Percentiles rank a stretch among this genome's conserved stretches.
Conservation (phyloP, 2,113 vertebrate species). For the Megaleporinus macrocephalus region DNA sequence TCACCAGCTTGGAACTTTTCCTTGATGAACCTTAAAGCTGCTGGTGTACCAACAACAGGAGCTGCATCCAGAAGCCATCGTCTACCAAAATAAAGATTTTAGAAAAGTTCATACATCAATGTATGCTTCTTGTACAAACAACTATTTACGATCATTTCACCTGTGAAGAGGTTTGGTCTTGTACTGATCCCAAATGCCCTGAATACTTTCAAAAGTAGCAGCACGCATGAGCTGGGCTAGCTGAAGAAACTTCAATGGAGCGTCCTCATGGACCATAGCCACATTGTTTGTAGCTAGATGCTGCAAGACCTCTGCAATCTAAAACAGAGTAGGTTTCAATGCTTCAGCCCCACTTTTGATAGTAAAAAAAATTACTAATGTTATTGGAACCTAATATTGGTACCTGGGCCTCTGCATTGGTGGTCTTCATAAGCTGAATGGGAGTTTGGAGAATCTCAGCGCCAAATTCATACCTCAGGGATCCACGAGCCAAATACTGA, state of each 20-base stretch:
- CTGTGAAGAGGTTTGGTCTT: slow-evolving; percentile 59
- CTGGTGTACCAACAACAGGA: slow-evolving; percentile 70
- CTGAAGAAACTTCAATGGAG: slow-evolving; percentile 78
- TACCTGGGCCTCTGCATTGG: slow-evolving; percentile 72
- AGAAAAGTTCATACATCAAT: background rate
- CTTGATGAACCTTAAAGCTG: slow-evolving; percentile 77
- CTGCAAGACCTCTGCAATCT: slow-evolving; percentile 77
- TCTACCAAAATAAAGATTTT: slow-evolving; percentile 61
- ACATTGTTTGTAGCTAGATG: slow-evolving; percentile 75
- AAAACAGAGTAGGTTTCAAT: slow-evolving; percentile 5
- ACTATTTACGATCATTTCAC: slow-evolving; percentile 48
- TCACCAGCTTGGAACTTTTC: slow-evolving; percentile 73
- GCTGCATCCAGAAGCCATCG: slow-evolving; percentile 78
- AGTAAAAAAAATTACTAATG: background rate
- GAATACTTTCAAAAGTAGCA: slow-evolving; percentile 58
- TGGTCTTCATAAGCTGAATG: slow-evolving; percentile 75
- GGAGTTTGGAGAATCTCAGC: slow-evolving; percentile 73
- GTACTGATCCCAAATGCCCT: slow-evolving; percentile 70
- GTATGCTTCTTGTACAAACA: too few relatives aligned
- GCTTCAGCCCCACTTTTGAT: background rate
- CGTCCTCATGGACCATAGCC: slow-evolving; percentile 73
- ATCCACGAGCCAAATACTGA: slow-evolving; percentile 67
- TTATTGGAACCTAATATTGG: background rate
- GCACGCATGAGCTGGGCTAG: slow-evolving; percentile 77
- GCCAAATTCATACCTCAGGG: slow-evolving; percentile 77